Percentiles rank a stretch among this genome's conserved stretches.
Evolutionary conservation across 2,113 vertebrate genomes (phyloP).

Genomic region (Asarcornis scutulata): DNA sequence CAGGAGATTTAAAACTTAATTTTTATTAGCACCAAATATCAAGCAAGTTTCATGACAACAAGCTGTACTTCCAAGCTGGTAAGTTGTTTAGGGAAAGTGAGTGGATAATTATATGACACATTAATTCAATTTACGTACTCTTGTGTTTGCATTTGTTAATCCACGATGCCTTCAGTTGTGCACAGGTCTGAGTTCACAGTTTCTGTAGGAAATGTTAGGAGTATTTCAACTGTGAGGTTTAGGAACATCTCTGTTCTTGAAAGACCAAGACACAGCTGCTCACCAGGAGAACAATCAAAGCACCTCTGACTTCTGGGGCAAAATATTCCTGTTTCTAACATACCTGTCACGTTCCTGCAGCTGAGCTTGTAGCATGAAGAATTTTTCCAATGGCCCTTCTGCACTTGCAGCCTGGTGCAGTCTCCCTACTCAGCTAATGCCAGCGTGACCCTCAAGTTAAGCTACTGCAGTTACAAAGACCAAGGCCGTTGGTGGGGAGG

Average conservation of each 20-base stretch:
- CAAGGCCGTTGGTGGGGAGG: neutral
- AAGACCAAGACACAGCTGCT: neutral
- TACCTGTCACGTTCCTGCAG: neutral
- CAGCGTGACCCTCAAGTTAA: neutral
- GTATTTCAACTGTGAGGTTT: neutral
- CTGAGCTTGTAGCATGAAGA: neutral
- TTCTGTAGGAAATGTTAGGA: neutral
- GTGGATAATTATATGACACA: constrained; percentile 6
- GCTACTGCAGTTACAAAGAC: neutral
- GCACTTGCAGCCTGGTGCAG: neutral
- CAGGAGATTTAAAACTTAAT: constrained; percentile 35
- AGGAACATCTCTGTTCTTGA: neutral
- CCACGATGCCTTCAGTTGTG: neutral
- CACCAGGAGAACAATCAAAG: neutral
- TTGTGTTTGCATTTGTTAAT: neutral
- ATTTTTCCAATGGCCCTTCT: neutral
- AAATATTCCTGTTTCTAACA: neutral
- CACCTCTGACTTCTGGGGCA: neutral
- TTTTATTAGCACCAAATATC: constrained; percentile 65
- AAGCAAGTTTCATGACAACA: constrained; percentile 61
- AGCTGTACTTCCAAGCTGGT: constrained; percentile 53
- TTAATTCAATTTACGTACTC: neutral
- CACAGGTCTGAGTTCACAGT: neutral
- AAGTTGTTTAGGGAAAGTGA: constrained; percentile 20
- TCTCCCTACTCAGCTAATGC: neutral